phyloP scores from a whole-genome alignment of 2,113 vertebrate genomes.

The Seriola quinqueradiata region DNA sequence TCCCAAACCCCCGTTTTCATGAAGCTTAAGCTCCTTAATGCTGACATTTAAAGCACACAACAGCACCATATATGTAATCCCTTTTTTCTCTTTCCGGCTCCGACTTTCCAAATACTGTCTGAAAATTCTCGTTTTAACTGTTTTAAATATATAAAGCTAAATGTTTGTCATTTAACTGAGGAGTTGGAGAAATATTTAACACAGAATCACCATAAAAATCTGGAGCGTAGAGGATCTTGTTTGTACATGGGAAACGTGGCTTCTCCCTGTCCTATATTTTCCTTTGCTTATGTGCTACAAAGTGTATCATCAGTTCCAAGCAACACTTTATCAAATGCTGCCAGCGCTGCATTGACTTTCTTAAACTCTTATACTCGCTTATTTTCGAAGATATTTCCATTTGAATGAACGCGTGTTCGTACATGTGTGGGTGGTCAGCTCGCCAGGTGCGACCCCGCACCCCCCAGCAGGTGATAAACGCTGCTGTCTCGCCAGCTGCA shows the following conservation, averaged over 20 bases:
- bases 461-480: slow-evolving; percentile 68
- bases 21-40: neutral
- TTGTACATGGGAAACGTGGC: neutral
- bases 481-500: slow-evolving; percentile 38
- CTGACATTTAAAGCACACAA: neutral
- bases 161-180: too few species aligned
- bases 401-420: neutral
- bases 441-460: slow-evolving; percentile 45
- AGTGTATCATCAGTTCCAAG: neutral
- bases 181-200: too few species aligned
- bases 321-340: neutral
- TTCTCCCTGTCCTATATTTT: neutral
- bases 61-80: neutral
- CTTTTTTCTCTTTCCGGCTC: neutral
- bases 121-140: neutral
- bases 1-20: neutral
- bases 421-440: slow-evolving; percentile 27
- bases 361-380: neutral
- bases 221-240: neutral
- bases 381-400: neutral
- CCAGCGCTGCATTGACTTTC: neutral
- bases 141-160: neutral
- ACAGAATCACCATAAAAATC: neutral
- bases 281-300: neutral
- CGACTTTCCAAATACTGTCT: neutral